phyloP scores from a whole-genome alignment of 2,113 vertebrate genomes.

The Syngnathus scovelli region DNA sequence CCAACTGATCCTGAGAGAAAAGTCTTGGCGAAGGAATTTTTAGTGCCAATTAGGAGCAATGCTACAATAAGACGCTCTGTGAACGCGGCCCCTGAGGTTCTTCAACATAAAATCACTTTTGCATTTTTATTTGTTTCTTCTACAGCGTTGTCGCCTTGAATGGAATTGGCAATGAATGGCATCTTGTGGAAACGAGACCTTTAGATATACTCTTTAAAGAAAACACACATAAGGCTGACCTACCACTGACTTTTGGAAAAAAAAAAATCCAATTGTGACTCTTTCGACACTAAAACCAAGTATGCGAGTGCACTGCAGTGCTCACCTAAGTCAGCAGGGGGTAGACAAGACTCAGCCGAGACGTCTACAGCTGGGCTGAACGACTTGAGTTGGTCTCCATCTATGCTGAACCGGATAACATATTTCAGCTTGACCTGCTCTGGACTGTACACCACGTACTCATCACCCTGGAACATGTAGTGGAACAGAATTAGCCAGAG shows the following conservation, averaged over 20 bases:
- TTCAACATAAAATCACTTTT: not conserved
- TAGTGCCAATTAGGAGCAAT: not conserved
- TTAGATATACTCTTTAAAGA: not conserved
- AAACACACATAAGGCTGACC: not conserved
- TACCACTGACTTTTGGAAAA: not conserved
- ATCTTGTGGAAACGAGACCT: not conserved
- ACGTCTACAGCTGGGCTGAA: slow-evolving; percentile 56
- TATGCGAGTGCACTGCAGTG: not conserved
- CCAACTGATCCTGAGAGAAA: slow-evolving; percentile 7
- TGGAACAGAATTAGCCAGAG: not conserved
- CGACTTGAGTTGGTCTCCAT: slow-evolving; percentile 65
- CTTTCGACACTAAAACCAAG: not conserved
- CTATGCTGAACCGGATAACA: slow-evolving; percentile 72
- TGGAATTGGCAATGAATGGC: not conserved
- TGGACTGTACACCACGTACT: slow-evolving; percentile 82
- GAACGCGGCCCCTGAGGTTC: not conserved
- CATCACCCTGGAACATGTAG: slow-evolving; percentile 73
- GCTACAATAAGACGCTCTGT: slow-evolving; percentile 1
- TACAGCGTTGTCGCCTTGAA: not conserved
- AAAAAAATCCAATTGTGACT: not conserved
- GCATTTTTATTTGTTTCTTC: not conserved
- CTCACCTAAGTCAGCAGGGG: slow-evolving; percentile 33
- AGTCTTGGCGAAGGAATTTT: slow-evolving; percentile 5
- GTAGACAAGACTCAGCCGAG: not conserved
- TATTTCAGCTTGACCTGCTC: slow-evolving; percentile 81